Percentiles rank a stretch among this genome's conserved stretches.
phyloP scores from a whole-genome alignment of 2,888 invertebrate genomes.

The Drosophila mimica region DNA sequence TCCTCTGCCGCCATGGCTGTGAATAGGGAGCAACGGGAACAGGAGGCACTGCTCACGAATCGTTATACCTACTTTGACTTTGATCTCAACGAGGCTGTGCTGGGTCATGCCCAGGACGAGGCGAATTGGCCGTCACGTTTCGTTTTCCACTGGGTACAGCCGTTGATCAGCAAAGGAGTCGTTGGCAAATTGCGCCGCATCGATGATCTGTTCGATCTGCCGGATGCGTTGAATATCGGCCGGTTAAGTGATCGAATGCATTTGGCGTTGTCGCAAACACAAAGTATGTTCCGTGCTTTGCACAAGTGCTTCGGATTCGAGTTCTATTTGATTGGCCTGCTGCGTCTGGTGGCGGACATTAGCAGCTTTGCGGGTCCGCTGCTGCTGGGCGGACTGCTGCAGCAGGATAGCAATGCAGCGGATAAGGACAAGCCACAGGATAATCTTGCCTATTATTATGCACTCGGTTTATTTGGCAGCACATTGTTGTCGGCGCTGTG shows the following conservation, averaged over 20 bases:
- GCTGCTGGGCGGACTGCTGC: conserved; percentile 92
- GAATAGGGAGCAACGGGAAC: conserved; percentile 84
- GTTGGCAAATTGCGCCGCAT: conserved; percentile 89
- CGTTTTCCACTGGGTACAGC: conserved; percentile 95
- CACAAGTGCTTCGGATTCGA: conserved; percentile 92
- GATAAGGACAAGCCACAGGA: conserved; percentile 87
- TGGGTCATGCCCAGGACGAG: conserved; percentile 94
- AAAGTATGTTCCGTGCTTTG: conserved; percentile 88
- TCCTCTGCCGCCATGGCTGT: conserved; percentile 15
- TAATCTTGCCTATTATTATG: conserved; percentile 87
- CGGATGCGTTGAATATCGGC: conserved; percentile 83
- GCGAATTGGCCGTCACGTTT: conserved; percentile 89
- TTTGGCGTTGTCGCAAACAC: conserved; percentile 83
- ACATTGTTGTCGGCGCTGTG: conserved; percentile 91
- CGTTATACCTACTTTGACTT: conserved; percentile 89
- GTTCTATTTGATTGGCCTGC: conserved; percentile 93
- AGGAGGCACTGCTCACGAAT: conserved; percentile 87
- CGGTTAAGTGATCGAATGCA: conserved; percentile 82
- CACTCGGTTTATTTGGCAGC: conserved; percentile 88
- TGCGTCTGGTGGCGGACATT: conserved; percentile 93
- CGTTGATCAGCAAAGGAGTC: conserved; percentile 92
- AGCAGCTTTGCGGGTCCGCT: conserved; percentile 95
- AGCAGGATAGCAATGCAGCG: conserved; percentile 80
- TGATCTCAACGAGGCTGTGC: conserved; percentile 88
- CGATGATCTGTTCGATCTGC: conserved; percentile 94